Conservation (phyloP, 2,888 invertebrate genomes). For the Agrenia bidenticulata region DNA sequence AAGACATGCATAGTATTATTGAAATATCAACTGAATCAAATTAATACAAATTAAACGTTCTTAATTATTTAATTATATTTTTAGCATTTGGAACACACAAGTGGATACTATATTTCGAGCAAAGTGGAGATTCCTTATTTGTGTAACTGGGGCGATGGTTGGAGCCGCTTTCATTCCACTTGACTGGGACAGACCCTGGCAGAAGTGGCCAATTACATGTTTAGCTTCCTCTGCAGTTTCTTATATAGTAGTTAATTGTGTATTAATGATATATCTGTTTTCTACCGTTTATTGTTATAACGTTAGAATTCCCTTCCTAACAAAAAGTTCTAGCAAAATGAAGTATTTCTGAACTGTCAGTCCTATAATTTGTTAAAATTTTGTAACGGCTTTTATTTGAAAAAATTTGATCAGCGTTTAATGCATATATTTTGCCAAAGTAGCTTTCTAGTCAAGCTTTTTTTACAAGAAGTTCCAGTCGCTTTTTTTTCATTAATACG, state of each 20-base stretch:
- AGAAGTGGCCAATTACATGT: slow-evolving; percentile 51
- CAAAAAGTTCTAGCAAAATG: slow-evolving; percentile 31
- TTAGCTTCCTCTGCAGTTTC: slow-evolving; percentile 36
- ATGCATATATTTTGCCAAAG: no score
- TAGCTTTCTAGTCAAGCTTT: no score
- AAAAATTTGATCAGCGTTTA: no score
- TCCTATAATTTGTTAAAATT: no score
- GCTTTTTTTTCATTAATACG: no score
- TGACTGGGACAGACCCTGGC: slow-evolving; percentile 87
- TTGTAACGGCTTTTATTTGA: no score
- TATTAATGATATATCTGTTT: slow-evolving; percentile 36
- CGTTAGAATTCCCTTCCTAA: slow-evolving; percentile 18
- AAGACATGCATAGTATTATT: background rate
- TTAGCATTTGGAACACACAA: slow-evolving; percentile 42
- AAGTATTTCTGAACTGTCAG: slow-evolving; percentile 38
- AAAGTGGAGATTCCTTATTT: slow-evolving; percentile 55
- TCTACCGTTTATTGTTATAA: slow-evolving; percentile 23
- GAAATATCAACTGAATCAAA: background rate
- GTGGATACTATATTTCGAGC: slow-evolving; percentile 35
- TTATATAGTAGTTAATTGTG: slow-evolving; percentile 31
- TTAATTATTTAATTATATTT: background rate
- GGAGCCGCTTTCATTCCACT: slow-evolving; percentile 83
- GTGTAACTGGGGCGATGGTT: slow-evolving; percentile 76
- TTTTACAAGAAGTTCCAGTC: no score
- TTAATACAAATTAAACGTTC: background rate